Percentiles rank a stretch among this genome's conserved stretches.
phyloP scores from a whole-genome alignment of 1,140 invertebrate species.

The Dendroctonus ponderosae region DNA sequence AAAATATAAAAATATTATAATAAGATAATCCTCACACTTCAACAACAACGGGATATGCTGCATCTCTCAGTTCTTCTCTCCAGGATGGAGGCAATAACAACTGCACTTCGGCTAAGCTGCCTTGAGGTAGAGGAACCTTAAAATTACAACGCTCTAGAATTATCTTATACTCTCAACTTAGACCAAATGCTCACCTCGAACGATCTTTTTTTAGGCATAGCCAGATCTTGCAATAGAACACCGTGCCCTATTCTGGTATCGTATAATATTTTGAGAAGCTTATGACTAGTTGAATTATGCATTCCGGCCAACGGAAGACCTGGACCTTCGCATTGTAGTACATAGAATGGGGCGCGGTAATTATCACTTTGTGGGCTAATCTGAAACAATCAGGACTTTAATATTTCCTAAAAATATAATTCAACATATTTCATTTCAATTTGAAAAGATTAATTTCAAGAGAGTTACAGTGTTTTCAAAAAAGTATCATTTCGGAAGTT shows the following conservation, averaged over 20 bases:
- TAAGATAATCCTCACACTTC: constrained; percentile 64
- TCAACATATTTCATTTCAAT: too few species aligned
- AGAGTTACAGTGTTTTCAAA: too few species aligned
- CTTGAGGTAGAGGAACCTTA: constrained; percentile 68
- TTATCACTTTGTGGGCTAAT: constrained; percentile 39
- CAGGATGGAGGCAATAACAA: constrained; percentile 78
- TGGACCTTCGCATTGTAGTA: constrained; percentile 76
- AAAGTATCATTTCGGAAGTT: too few species aligned
- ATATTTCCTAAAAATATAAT: too few species aligned
- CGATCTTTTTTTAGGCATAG: constrained; percentile 69
- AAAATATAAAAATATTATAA: too few species aligned
- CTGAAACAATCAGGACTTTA: background rate
- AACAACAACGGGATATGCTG: constrained; percentile 79
- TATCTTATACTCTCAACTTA: too few species aligned
- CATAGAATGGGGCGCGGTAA: constrained; percentile 65
- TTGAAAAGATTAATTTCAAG: too few species aligned
- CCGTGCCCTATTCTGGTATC: constrained; percentile 68
- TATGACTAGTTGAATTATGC: constrained; percentile 68
- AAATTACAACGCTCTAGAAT: background rate
- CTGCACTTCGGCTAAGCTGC: constrained; percentile 74
- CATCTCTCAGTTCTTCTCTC: constrained; percentile 78
- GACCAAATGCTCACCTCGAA: constrained; percentile 56
- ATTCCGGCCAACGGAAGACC: constrained; percentile 75
- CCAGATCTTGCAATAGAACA: constrained; percentile 65
- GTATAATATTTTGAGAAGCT: constrained; percentile 70